phyloP scores from a whole-genome alignment of 2,888 invertebrate species.

The Diachrysia chrysitis region DNA sequence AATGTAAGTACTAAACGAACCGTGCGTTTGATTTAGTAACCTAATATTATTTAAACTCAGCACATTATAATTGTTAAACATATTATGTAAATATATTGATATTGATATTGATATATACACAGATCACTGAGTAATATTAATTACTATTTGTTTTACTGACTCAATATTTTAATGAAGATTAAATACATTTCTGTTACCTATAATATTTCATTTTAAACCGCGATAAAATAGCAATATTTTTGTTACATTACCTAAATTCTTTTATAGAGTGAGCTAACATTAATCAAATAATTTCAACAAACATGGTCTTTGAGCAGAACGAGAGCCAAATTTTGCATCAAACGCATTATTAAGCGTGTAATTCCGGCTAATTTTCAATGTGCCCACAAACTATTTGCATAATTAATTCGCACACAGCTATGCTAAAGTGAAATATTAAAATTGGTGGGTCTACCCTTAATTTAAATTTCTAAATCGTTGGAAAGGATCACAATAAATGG shows the following conservation, averaged over 20 bases:
- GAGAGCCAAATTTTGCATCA: slow-evolving; percentile 50
- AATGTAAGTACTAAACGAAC: background rate
- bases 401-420: slow-evolving; percentile 76
- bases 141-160: background rate
- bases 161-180: background rate
- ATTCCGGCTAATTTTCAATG: slow-evolving; percentile 77
- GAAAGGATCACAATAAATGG: slow-evolving; percentile 67
- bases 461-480: slow-evolving; percentile 81
- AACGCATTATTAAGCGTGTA: slow-evolving; percentile 66
- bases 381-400: slow-evolving; percentile 79
- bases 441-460: slow-evolving; percentile 74
- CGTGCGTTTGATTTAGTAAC: background rate
- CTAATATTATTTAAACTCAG: background rate
- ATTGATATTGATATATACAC: background rate
- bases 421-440: slow-evolving; percentile 75
- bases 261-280: background rate
- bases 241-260: background rate
- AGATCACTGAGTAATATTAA: background rate
- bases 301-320: slow-evolving; percentile 29
- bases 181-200: too few relatives aligned
- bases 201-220: too few relatives aligned
- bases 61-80: background rate
- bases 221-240: too few relatives aligned
- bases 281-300: slow-evolving; percentile 1
- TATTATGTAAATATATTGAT: background rate